These are phyloP conservation scores for Drosophila maculinotata DNA, from an alignment of 2,888 invertebrate species.

Conservation along the genomic window DNA sequence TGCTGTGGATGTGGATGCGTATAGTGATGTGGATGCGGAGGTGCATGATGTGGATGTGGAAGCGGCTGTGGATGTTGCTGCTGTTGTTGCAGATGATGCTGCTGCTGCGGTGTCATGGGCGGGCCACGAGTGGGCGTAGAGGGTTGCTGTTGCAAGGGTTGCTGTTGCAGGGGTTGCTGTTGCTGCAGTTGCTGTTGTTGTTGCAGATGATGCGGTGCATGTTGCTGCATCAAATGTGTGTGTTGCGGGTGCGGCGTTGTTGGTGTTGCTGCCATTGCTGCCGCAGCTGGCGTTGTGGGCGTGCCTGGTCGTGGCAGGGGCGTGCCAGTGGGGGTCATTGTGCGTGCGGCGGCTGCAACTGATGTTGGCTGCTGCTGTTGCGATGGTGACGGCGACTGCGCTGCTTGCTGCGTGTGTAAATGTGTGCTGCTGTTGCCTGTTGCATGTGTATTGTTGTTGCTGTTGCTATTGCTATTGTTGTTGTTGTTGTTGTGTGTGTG, in stretches of 20 bases:
- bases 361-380: slow-evolving; percentile 29
- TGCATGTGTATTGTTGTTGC: slow-evolving; percentile 41
- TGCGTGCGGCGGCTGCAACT: slow-evolving; percentile 40
- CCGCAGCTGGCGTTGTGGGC: slow-evolving; percentile 54
- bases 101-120: slow-evolving; percentile 47
- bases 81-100: slow-evolving; percentile 32
- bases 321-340: slow-evolving; percentile 46
- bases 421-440: slow-evolving; percentile 50
- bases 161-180: slow-evolving; percentile 54
- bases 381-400: slow-evolving; percentile 37
- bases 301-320: slow-evolving; percentile 54
- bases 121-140: slow-evolving; percentile 60
- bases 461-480: slow-evolving; percentile 19
- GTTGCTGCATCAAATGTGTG: slow-evolving; percentile 47
- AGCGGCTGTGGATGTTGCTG: slow-evolving; percentile 53
- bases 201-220: slow-evolving; percentile 55
- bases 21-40: slow-evolving; percentile 52
- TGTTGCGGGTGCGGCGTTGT: slow-evolving; percentile 54
- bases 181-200: slow-evolving; percentile 57
- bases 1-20: slow-evolving; percentile 56
- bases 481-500: slow-evolving; percentile 32
- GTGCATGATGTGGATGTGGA: slow-evolving; percentile 46
- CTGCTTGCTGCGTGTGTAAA: slow-evolving; percentile 45
- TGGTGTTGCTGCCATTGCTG: slow-evolving; percentile 29
- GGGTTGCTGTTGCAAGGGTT: slow-evolving; percentile 45